Evolutionary conservation across 2,888 invertebrate genomes (phyloP).

Genomic region (Zygothrica quintamaculata): DNA sequence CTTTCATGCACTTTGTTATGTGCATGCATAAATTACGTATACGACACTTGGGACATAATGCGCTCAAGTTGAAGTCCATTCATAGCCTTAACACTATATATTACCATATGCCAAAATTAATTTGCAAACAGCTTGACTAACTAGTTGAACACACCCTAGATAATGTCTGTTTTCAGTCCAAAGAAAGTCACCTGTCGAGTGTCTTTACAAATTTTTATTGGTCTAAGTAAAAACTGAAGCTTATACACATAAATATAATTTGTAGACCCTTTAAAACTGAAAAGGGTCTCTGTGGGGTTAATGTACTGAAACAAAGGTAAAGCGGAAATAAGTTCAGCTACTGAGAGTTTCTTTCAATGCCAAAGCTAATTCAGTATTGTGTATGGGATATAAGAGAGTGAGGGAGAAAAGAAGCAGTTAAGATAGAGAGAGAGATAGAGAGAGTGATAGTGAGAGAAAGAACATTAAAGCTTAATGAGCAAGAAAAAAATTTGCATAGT

Average conservation of each 20-base stretch:
- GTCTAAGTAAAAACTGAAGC: too few species aligned
- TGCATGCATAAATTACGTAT: constrained; percentile 80
- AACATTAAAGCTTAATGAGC: constrained; percentile 19
- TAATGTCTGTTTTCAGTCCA: too few species aligned
- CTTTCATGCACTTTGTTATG: constrained; percentile 32
- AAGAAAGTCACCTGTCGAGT: too few species aligned
- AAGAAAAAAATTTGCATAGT: constrained; percentile 65
- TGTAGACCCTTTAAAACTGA: too few species aligned
- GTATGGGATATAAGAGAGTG: background rate
- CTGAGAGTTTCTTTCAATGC: too few species aligned
- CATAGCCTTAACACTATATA: constrained; percentile 58
- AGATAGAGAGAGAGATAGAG: too few species aligned
- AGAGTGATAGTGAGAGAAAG: background rate
- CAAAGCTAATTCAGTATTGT: too few species aligned
- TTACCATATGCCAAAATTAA: constrained; percentile 18
- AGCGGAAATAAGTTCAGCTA: too few species aligned
- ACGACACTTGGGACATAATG: constrained; percentile 54
- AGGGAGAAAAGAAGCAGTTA: constrained; percentile 5
- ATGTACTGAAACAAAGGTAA: background rate
- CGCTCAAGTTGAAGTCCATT: constrained; percentile 49
- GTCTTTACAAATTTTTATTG: too few species aligned
- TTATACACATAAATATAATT: too few species aligned
- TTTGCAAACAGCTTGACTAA: background rate
- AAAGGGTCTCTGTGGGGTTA: background rate
- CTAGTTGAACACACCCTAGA: constrained; percentile 27